Evolutionary conservation across 2,113 vertebrate species (phyloP), one percentile per base, ranked within the genome.

Genomic region (Arvicanthis niloticus): DNA sequence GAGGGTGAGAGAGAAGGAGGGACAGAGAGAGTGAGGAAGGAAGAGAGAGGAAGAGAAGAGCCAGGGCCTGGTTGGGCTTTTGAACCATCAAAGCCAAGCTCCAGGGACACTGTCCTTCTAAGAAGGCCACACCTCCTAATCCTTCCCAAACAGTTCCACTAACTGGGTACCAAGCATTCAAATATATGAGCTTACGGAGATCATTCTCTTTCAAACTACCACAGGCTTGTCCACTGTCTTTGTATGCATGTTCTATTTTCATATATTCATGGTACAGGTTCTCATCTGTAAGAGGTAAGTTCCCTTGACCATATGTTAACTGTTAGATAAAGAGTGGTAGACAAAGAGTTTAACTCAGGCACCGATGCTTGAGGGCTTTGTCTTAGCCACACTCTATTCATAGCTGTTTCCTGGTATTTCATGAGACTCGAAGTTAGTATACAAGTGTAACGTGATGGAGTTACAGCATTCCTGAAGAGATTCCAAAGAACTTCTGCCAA

Each of bases 401-500:
- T 21, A 76, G 21, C 42, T 89, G 24, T 68, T 81, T 93, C n/a
- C 2, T 10, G 34, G 37, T 85, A 10, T 24, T 58, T 85, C 4
- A 1, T 7, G 26, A 88, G 53, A 31, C 12, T 42, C 67, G 56
- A n/a, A 80, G 53, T 29, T 53, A 76, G 31, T 45, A 75, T 65
- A 53, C 80, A 87, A 11, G 6, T 48, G 7, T 29, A 24, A 4
- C 7, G 16, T 68, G 73, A n/a, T 62, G 60, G 80, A 95, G 88
- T 80, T 24, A 22, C 3, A 1, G 24, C 62, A 67, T 85, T 94
- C 90, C 40, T 84, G 92, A 65, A 94, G 73, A 95, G 73, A 81
- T 24, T 94, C n/a, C 45, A 21, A 73, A 84, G 65, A 72, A 86
- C 67, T 60, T 84, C 89, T 94, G 75, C 70, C 85, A 68, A 37